Evolutionary conservation across 2,888 invertebrate species (phyloP).

Genomic region (Ptychoptera contaminata): DNA sequence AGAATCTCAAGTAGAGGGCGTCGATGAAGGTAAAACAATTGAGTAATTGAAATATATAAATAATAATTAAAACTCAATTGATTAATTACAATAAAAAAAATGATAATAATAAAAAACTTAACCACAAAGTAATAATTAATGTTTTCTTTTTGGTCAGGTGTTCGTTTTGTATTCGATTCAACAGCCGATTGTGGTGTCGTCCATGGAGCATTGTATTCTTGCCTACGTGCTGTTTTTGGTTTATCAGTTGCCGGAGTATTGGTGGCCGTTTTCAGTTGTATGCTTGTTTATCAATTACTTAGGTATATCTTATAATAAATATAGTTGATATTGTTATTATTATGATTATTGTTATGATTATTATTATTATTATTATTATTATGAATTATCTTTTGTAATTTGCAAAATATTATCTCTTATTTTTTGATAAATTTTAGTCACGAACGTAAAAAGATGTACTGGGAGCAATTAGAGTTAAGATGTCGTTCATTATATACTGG

Average conservation of each 20-base stretch:
- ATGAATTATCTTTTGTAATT: neutral
- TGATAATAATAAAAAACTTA: neutral
- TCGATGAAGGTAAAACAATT: conserved; percentile 37
- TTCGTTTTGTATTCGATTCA: conserved; percentile 70
- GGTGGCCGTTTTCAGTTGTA: conserved; percentile 81
- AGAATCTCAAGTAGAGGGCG: conserved; percentile 42
- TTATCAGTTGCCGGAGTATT: conserved; percentile 79
- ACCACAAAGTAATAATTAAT: neutral
- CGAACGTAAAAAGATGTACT: conserved; percentile 88
- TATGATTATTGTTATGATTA: too few relatives aligned
- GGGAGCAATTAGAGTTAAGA: conserved; percentile 77
- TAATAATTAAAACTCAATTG: too few relatives aligned
- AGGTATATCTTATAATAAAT: conserved; percentile 34
- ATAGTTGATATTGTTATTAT: neutral
- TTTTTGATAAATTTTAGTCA: conserved; percentile 40
- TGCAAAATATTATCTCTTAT: too few relatives aligned
- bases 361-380: neutral
- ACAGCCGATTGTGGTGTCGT: conserved; percentile 82
- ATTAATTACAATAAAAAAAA: neutral
- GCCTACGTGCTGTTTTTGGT: conserved; percentile 78
- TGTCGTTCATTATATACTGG: conserved; percentile 58
- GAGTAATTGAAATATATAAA: too few relatives aligned
- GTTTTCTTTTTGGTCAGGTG: conserved; percentile 34
- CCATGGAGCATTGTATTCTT: conserved; percentile 76
- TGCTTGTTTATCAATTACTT: conserved; percentile 78